Evolutionary conservation across 2,113 vertebrate species (phyloP), one percentile per base, ranked within the genome.

Genomic region (Raja brachyura): DNA sequence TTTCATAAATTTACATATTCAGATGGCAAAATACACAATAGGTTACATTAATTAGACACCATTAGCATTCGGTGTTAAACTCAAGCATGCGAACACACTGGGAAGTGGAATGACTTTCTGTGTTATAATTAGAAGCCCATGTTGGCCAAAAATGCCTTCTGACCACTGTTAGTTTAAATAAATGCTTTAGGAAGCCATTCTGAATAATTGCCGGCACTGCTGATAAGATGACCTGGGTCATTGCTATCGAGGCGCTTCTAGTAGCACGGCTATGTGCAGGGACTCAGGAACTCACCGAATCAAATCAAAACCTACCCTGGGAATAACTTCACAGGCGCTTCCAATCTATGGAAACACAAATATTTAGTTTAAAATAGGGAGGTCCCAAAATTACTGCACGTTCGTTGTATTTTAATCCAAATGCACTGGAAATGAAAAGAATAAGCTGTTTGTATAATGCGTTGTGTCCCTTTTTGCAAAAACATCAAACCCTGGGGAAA

Each of bases 1-100:
- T 90, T 70, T 22, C 63, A 90, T 73, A 73, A 48, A 68, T 92
- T 68, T 48, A 73, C 63, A 92, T 92, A 68, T 92, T 68, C 68
- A 54, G 61, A 31, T 63, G 28, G 59, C 61, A 86, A 70, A 25
- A 25, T 48, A 22, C 13, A 25, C 66, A 70, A 92, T 48, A 92
- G 48, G 33, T 70, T 66, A 61, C 31, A 63, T 13, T 68, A 68
- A 90, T 90, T 90, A 73, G 70, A 25, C 59, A 92, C 28, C 2
- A 73, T 92, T 39, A 74, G 33, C 90, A 54, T 10, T 48, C 31
- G 70, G 39, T 25, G 66, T 28, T 16, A 48, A 22, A 11, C 6
- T 90, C 63, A 63, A 11, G 10, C 28, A 61, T 3, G 22, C 81
- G 59, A 14, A 88, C 59, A 88, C 5, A 48, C 39, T 48, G 39